Conservation (phyloP, 2,888 invertebrate genomes). For the Eupithecia centaureata region DNA sequence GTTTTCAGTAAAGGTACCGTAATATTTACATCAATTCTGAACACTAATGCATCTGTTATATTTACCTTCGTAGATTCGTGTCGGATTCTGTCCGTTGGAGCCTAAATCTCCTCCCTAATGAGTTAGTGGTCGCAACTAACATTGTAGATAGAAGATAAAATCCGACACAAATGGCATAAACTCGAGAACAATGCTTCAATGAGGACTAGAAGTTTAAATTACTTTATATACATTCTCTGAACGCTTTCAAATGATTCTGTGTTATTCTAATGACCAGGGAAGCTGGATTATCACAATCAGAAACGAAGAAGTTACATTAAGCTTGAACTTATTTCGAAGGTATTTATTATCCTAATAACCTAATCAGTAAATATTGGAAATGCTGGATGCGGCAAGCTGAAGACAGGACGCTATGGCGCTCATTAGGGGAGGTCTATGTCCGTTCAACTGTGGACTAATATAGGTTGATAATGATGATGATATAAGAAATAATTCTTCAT, state of each 20-base stretch:
- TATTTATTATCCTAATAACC: no score
- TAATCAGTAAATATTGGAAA: no score
- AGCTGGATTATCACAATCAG: neutral
- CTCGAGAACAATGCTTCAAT: slow-evolving; percentile 12
- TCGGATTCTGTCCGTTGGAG: slow-evolving; percentile 8
- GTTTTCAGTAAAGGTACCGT: no score
- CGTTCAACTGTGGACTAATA: no score
- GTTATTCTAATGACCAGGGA: slow-evolving; percentile 4
- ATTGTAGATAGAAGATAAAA: slow-evolving; percentile 19
- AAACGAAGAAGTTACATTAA: neutral
- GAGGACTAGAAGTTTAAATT: slow-evolving; percentile 16
- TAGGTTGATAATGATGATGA: no score
- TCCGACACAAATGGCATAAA: slow-evolving; percentile 20
- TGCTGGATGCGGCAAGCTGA: no score
- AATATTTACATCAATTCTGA: no score
- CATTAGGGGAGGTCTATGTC: no score
- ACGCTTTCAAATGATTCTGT: neutral
- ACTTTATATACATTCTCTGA: slow-evolving; percentile 6
- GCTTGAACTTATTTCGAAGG: no score
- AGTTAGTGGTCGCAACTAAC: slow-evolving; percentile 22
- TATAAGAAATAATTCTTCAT: no score
- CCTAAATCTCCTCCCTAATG: slow-evolving; percentile 10
- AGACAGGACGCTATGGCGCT: no score
- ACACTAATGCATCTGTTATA: no score
- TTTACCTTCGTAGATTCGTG: neutral